Evolutionary conservation across 1,140 invertebrate species (phyloP).

Genomic region (Ruditapes philippinarum): DNA sequence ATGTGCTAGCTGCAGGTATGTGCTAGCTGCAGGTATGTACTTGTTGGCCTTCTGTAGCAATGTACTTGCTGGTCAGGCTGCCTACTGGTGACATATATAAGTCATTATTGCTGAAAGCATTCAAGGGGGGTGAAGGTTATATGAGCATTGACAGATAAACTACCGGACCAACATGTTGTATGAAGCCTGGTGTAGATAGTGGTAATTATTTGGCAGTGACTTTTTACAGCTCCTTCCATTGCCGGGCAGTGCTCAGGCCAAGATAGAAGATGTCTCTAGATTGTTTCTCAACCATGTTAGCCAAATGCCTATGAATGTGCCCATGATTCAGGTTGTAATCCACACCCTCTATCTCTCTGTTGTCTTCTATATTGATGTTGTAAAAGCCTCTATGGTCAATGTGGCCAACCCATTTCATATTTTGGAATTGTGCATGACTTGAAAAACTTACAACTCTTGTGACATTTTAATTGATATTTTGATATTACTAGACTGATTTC

Average conservation of each 20-base stretch:
- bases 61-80: no score
- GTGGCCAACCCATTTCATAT: background rate
- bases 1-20: no score
- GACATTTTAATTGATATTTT: no score
- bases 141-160: background rate
- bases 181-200: slow-evolving; percentile 16
- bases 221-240: slow-evolving; percentile 84
- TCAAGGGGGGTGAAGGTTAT: no score
- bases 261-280: slow-evolving; percentile 86
- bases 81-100: no score
- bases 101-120: no score
- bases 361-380: slow-evolving; percentile 1
- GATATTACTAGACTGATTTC: no score
- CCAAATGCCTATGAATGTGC: slow-evolving; percentile 86
- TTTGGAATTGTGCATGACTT: background rate
- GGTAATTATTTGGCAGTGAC: background rate
- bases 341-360: slow-evolving; percentile 68
- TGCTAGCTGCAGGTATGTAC: no score
- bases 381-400: background rate
- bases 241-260: slow-evolving; percentile 86
- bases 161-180: background rate
- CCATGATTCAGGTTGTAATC: slow-evolving; percentile 84
- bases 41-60: no score
- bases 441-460: no score
- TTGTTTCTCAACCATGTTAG: slow-evolving; percentile 86